A percentile compares a stretch with the other conserved stretches of the same genome.
Conservation (phyloP, 2,113 vertebrate species). For the Sphyrna mokarran region DNA sequence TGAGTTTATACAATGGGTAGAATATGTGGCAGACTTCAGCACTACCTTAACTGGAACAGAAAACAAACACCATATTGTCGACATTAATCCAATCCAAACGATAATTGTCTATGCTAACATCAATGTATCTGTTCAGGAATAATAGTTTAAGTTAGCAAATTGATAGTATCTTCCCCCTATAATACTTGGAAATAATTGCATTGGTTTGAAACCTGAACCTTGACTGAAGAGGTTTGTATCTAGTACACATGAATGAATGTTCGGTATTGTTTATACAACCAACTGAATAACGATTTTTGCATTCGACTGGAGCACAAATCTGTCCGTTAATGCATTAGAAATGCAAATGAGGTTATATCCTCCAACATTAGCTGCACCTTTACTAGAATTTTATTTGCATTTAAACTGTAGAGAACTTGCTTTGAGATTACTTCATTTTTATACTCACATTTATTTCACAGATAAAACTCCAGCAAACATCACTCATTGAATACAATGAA, state of each 20-base stretch:
- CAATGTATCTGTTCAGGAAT: neutral
- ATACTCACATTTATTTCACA: neutral
- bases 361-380: neutral
- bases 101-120: neutral
- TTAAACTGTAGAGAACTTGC: neutral
- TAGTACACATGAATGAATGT: neutral
- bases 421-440: neutral
- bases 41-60: neutral
- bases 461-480: neutral
- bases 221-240: neutral
- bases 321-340: neutral
- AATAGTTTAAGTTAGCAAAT: neutral
- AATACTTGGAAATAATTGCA: neutral
- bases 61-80: neutral
- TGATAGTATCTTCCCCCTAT: neutral
- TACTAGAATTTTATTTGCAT: conserved; percentile 21
- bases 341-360: neutral
- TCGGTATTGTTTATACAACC: neutral
- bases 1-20: neutral
- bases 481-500: neutral
- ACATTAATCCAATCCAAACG: neutral
- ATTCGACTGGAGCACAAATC: neutral
- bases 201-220: neutral
- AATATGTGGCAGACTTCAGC: neutral
- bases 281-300: neutral